Evolutionary conservation across 2,888 invertebrate genomes (phyloP).

Genomic region (Drosophila birchii): DNA sequence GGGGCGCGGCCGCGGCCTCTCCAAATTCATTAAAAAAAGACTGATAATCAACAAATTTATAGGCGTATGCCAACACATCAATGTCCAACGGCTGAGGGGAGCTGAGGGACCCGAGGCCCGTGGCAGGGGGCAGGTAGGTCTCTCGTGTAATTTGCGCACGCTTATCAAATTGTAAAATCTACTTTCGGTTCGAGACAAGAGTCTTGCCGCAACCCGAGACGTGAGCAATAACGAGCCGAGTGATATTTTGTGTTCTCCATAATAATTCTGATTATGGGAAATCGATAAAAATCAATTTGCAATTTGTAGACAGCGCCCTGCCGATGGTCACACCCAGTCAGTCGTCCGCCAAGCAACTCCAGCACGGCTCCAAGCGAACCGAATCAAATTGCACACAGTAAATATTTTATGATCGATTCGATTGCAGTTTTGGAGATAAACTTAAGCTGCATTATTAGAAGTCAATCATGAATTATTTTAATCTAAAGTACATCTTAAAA

Average conservation of each 20-base stretch:
- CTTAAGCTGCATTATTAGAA: neutral
- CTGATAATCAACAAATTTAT: conserved; percentile 78
- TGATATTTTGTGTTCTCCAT: conserved; percentile 71
- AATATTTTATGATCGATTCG: conserved; percentile 2
- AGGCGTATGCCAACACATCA: conserved; percentile 79
- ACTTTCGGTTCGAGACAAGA: conserved; percentile 71
- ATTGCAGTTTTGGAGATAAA: neutral
- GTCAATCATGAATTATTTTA: neutral
- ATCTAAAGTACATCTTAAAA: too few species aligned
- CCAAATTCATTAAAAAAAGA: conserved; percentile 65
- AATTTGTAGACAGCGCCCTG: conserved; percentile 70
- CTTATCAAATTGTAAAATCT: conserved; percentile 78
- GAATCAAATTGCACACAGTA: conserved; percentile 21
- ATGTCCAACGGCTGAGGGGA: conserved; percentile 47
- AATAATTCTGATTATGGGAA: conserved; percentile 72
- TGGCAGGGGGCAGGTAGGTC: conserved; percentile 59
- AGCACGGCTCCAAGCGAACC: conserved; percentile 13
- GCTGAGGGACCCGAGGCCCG: neutral
- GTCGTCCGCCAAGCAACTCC: conserved; percentile 9
- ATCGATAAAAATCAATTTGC: conserved; percentile 81
- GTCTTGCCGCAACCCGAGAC: conserved; percentile 51
- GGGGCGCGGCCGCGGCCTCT: conserved; percentile 53
- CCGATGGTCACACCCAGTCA: conserved; percentile 58
- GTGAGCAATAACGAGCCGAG: conserved; percentile 72
- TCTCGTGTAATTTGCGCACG: conserved; percentile 76